A percentile compares a stretch with the other conserved stretches of the same genome.
These are phyloP conservation scores for Tachyglossus aculeatus DNA, from an alignment of 2,797 vertebrate species.

Conservation along the genomic window DNA sequence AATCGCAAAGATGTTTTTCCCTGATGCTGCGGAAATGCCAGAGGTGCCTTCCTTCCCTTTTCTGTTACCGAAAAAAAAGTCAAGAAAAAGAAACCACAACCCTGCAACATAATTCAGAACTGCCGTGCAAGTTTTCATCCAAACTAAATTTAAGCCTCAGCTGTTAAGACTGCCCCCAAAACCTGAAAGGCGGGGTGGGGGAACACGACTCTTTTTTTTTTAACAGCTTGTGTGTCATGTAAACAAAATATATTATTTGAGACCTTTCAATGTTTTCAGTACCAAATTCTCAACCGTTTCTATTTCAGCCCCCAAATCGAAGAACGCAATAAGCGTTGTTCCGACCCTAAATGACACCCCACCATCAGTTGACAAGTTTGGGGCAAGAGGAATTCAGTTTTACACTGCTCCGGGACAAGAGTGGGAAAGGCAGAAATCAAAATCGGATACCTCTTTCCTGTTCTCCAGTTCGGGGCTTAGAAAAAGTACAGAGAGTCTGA, in stretches of 20 bases:
- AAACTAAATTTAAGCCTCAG: too few species aligned
- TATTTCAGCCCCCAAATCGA: not conserved
- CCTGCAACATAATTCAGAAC: not conserved
- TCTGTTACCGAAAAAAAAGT: not conserved
- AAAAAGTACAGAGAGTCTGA: conserved; percentile 2
- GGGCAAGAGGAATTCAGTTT: conserved; percentile 16
- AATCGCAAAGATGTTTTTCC: conserved; percentile 26
- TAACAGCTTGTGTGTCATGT: not conserved
- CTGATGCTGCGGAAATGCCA: conserved; percentile 51
- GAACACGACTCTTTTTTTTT: not conserved
- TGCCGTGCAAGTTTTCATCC: not conserved
- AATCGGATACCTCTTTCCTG: conserved; percentile 10
- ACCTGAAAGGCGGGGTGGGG: not conserved
- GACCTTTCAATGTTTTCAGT: not conserved
- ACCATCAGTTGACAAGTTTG: conserved; percentile 34
- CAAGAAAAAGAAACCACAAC: not conserved
- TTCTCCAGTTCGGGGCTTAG: conserved; percentile 14
- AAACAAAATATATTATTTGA: not conserved
- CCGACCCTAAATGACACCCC: conserved; percentile 14
- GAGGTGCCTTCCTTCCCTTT: conserved; percentile 29
- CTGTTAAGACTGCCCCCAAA: not conserved
- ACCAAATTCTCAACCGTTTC: conserved; percentile 8
- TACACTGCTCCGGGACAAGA: conserved; percentile 17
- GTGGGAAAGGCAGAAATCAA: conserved; percentile 16
- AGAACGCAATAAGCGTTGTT: conserved; percentile 1